Evolutionary conservation across 2,888 invertebrate genomes (phyloP).

Genomic region (Magallana nippona): DNA sequence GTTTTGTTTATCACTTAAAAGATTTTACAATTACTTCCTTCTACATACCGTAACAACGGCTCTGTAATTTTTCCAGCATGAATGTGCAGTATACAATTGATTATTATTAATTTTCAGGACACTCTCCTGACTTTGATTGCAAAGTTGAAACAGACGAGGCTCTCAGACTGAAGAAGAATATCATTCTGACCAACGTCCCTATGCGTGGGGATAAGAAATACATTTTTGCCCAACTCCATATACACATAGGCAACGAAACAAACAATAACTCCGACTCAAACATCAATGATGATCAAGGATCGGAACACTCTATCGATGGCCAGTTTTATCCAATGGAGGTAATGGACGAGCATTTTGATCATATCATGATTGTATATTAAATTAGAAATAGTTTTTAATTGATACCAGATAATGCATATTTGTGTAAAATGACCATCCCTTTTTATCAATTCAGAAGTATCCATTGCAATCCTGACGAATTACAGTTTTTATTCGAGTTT

Average conservation of each 20-base stretch:
- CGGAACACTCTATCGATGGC: constrained; percentile 4
- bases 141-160: neutral
- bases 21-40: neutral
- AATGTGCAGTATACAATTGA: neutral
- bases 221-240: neutral
- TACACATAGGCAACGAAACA: neutral
- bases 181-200: neutral
- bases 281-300: neutral
- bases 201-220: neutral
- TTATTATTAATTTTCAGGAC: neutral
- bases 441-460: too few relatives aligned
- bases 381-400: neutral
- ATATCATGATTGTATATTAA: neutral
- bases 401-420: too few relatives aligned
- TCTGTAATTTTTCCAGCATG: neutral
- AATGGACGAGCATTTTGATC: neutral
- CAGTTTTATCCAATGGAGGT: constrained; percentile 15
- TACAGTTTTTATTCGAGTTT: too few relatives aligned
- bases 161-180: neutral
- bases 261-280: neutral
- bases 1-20: too few relatives aligned
- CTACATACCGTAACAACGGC: neutral
- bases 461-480: too few relatives aligned
- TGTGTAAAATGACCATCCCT: too few relatives aligned
- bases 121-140: neutral